Evolutionary conservation across 2,888 invertebrate species (phyloP).

Genomic region (Tetanocera ferruginea): DNA sequence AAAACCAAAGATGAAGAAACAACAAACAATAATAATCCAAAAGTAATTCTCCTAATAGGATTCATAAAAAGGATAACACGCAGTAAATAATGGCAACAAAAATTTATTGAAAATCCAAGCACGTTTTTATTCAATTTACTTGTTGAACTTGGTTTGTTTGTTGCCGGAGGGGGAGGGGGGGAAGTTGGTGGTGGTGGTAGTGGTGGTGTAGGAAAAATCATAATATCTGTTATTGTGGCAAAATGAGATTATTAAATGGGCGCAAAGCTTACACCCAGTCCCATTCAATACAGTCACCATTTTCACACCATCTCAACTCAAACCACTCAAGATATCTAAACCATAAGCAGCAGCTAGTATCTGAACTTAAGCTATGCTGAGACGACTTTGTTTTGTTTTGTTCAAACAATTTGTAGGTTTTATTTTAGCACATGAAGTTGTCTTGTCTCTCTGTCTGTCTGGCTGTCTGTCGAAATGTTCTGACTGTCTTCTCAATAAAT

Average conservation of each 20-base stretch:
- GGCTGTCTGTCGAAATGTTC: neutral
- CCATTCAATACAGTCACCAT: neutral
- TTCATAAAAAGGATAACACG: constrained; percentile 55
- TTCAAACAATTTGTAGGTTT: neutral
- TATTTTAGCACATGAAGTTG: neutral
- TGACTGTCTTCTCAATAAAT: neutral
- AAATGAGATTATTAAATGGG: constrained; percentile 46
- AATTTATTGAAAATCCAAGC: constrained; percentile 56
- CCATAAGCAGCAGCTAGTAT: neutral
- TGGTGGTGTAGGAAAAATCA: constrained; percentile 39
- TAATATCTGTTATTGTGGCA: constrained; percentile 45
- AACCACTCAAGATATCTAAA: neutral
- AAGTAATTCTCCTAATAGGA: constrained; percentile 55
- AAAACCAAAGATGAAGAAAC: neutral
- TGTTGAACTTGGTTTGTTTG: constrained; percentile 55
- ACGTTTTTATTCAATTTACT: constrained; percentile 62
- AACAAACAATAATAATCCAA: constrained; percentile 49
- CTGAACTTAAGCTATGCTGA: neutral
- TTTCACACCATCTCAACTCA: neutral
- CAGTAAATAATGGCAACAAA: constrained; percentile 52
- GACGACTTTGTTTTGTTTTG: neutral
- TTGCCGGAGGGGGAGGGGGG: constrained; percentile 6
- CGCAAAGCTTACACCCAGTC: neutral
- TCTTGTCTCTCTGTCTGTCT: constrained; percentile 19
- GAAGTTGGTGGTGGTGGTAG: neutral